These are phyloP conservation scores for Tautogolabrus adspersus DNA, from an alignment of 2,113 vertebrate species.

Conservation along the genomic window DNA sequence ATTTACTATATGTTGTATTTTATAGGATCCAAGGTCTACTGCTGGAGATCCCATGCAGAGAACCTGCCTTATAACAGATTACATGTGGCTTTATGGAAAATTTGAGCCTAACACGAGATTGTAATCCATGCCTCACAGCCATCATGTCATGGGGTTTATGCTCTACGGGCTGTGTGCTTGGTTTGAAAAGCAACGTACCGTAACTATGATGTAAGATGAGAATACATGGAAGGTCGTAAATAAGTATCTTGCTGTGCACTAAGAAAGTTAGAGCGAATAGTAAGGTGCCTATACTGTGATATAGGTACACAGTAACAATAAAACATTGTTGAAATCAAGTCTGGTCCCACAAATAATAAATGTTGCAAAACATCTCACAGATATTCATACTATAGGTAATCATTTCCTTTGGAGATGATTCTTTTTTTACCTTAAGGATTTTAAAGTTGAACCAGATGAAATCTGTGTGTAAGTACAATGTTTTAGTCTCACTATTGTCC, in stretches of 20 bases:
- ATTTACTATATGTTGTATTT: slow-evolving; percentile 13
- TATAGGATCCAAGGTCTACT: slow-evolving; percentile 11
- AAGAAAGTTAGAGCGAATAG: not conserved
- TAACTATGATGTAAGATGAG: slow-evolving; percentile 29
- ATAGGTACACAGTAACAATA: too few species aligned
- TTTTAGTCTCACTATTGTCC: too few species aligned
- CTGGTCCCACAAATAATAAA: not conserved
- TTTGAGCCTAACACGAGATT: slow-evolving; percentile 17
- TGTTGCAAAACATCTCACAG: not conserved
- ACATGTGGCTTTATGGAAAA: slow-evolving; percentile 41
- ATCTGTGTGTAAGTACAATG: too few species aligned
- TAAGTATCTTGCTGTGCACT: not conserved
- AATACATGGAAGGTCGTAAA: not conserved
- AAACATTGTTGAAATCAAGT: not conserved
- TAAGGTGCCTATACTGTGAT: too few species aligned
- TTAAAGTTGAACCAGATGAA: too few species aligned
- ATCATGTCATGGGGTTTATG: slow-evolving; percentile 25
- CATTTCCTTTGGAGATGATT: too few species aligned
- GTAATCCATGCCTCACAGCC: slow-evolving; percentile 27
- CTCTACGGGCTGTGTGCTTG: slow-evolving; percentile 22
- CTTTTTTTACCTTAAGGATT: too few species aligned
- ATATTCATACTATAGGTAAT: too few species aligned
- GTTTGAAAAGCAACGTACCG: slow-evolving; percentile 29
- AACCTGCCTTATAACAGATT: slow-evolving; percentile 17
- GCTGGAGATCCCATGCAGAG: slow-evolving; percentile 35